Evolutionary conservation across 2,888 invertebrate species (phyloP).

Genomic region (Tholera decimalis): DNA sequence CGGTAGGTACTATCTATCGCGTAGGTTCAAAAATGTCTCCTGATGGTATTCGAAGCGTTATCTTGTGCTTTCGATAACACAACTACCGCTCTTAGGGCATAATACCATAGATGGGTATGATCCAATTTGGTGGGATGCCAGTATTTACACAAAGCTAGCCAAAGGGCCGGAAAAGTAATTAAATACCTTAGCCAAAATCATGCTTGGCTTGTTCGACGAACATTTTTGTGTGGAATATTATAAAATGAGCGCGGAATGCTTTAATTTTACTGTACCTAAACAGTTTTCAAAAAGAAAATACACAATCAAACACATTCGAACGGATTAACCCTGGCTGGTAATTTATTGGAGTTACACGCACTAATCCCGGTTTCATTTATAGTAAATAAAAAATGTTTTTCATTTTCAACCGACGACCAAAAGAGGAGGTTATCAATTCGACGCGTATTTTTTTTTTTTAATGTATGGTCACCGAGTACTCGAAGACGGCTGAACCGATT

Average conservation of each 20-base stretch:
- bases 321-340: neutral
- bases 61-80: slow-evolving; percentile 5
- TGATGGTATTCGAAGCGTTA: slow-evolving; percentile 8
- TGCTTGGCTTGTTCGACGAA: slow-evolving; percentile 25
- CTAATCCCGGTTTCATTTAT: neutral
- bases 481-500: too few relatives aligned
- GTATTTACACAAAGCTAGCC: slow-evolving; percentile 42
- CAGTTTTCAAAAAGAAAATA: neutral
- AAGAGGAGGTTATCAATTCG: too few relatives aligned
- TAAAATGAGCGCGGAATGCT: slow-evolving; percentile 11
- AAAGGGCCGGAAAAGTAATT: slow-evolving; percentile 52
- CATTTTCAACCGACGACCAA: too few relatives aligned
- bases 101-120: slow-evolving; percentile 37
- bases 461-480: too few relatives aligned
- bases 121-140: slow-evolving; percentile 52
- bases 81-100: neutral
- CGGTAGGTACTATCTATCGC: too few relatives aligned
- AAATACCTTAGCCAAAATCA: slow-evolving; percentile 43
- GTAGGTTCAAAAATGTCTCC: neutral
- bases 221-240: slow-evolving; percentile 36
- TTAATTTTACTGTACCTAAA: neutral
- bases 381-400: too few relatives aligned
- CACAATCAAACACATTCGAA: neutral
- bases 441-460: too few relatives aligned
- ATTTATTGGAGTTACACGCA: neutral